Conservation (phyloP, 2,113 vertebrate species). For the Pelvicachromis taeniatus region DNA sequence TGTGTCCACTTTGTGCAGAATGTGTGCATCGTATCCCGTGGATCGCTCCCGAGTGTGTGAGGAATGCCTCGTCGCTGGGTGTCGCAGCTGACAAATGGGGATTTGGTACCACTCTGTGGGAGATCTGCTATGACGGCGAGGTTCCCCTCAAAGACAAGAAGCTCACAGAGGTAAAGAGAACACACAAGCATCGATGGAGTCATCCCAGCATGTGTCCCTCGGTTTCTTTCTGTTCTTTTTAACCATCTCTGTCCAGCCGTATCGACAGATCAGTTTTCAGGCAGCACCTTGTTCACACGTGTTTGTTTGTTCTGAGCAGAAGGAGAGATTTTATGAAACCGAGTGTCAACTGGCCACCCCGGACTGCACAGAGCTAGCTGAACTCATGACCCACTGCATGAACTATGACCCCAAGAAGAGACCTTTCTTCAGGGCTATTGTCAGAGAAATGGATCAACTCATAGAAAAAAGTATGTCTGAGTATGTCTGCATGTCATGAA, state of each 20-base stretch:
- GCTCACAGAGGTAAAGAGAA: constrained; percentile 82
- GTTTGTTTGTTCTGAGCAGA: constrained; percentile 74
- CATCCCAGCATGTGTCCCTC: background rate
- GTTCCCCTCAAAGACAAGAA: constrained; percentile 94
- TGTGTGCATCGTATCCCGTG: constrained; percentile 91
- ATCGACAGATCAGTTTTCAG: background rate
- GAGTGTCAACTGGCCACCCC: constrained; percentile 84
- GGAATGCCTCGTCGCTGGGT: constrained; percentile 79
- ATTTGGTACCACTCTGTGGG: constrained; percentile 97
- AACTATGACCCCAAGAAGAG: constrained; percentile 93
- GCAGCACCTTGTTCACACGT: background rate
- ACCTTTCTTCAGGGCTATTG: constrained; percentile 95
- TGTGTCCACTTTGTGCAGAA: constrained; percentile 69
- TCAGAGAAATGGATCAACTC: constrained; percentile 91
- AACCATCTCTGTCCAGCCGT: background rate
- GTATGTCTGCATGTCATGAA: background rate
- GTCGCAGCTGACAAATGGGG: constrained; percentile 96
- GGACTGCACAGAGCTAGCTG: constrained; percentile 87
- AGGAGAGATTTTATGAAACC: constrained; percentile 90
- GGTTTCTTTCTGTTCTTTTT: background rate
- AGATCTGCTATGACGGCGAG: constrained; percentile 97
- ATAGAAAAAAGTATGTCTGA: constrained; percentile 83
- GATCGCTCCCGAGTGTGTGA: constrained; percentile 94
- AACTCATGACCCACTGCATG: constrained; percentile 97
- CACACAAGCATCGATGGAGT: background rate